A percentile compares a stretch with the other conserved stretches of the same genome.
These are phyloP conservation scores for Leptura quadrifasciata DNA, from an alignment of 2,888 invertebrate species.

Conservation along the genomic window DNA sequence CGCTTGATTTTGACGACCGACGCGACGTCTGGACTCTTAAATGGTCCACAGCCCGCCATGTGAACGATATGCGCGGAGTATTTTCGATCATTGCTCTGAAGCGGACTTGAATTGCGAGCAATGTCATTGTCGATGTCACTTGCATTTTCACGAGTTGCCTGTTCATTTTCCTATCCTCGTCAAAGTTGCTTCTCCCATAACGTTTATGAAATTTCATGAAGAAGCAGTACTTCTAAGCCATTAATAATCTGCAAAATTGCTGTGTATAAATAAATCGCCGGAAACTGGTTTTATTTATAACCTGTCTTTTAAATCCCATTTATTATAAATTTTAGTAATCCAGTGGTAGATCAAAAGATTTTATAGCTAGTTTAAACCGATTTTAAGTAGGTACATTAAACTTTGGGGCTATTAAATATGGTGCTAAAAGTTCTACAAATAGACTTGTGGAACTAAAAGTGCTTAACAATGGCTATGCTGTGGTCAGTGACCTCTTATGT, in stretches of 20 bases:
- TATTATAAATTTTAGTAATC: neutral
- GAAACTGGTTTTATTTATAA: conserved; percentile 2
- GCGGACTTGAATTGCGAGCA: no score
- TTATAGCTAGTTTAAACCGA: neutral
- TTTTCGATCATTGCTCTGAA: no score
- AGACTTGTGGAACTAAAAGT: conserved; percentile 29
- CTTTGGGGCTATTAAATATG: conserved; percentile 5
- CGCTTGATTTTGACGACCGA: no score
- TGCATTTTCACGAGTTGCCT: no score
- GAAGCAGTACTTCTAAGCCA: neutral
- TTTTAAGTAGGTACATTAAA: conserved; percentile 21
- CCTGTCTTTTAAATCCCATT: conserved; percentile 2
- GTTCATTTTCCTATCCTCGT: no score
- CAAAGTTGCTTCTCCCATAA: neutral
- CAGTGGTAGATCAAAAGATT: neutral
- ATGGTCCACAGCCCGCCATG: no score
- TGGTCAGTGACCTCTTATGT: conserved; percentile 31
- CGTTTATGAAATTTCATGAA: neutral
- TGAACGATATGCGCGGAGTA: no score
- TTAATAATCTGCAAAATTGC: neutral
- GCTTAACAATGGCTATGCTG: conserved; percentile 15
- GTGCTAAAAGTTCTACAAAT: conserved; percentile 31
- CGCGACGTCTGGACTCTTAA: no score
- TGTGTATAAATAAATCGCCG: neutral
- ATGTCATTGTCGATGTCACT: no score